Conservation (phyloP, 2,797 vertebrate genomes). For the Tadarida brasiliensis region DNA sequence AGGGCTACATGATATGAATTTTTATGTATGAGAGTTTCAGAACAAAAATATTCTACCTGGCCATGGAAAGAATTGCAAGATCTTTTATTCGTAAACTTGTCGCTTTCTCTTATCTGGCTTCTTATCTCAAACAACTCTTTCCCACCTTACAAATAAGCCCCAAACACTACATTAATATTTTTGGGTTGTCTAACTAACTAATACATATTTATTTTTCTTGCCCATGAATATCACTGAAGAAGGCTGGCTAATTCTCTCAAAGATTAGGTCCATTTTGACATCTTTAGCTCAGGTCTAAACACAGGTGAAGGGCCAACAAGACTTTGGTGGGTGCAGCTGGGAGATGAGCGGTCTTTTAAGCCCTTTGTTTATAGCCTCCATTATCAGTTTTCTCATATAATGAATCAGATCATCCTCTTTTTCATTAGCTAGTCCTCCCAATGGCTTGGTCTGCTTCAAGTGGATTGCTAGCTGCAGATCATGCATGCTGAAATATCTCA, state of each 20-base stretch:
- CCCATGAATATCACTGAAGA: not conserved
- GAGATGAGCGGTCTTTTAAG: not conserved
- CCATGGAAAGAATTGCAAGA: not conserved
- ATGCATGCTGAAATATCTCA: conserved; percentile 79
- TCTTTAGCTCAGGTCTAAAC: conserved; percentile 57
- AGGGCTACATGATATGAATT: not conserved
- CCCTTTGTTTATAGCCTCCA: conserved; percentile 2
- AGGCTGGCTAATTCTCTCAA: conserved; percentile 23
- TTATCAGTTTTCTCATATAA: conserved; percentile 65
- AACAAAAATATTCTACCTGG: conserved; percentile 48
- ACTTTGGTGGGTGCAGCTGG: not conserved
- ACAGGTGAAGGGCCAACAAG: conserved; percentile 2
- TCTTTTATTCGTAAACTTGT: conserved; percentile 44
- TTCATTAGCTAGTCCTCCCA: conserved; percentile 76
- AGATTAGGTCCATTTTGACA: not conserved
- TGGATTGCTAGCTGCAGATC: conserved; percentile 69
- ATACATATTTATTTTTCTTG: conserved; percentile 38
- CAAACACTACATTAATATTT: not conserved
- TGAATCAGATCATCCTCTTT: conserved; percentile 68
- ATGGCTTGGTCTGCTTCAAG: conserved; percentile 63
- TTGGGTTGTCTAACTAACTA: not conserved
- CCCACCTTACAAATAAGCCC: not conserved
- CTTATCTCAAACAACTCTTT: not conserved
- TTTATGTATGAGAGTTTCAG: conserved; percentile 34
- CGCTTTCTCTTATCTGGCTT: not conserved